Conservation (phyloP, 2,888 invertebrate species). For the Hirtodrosophila duncani region DNA sequence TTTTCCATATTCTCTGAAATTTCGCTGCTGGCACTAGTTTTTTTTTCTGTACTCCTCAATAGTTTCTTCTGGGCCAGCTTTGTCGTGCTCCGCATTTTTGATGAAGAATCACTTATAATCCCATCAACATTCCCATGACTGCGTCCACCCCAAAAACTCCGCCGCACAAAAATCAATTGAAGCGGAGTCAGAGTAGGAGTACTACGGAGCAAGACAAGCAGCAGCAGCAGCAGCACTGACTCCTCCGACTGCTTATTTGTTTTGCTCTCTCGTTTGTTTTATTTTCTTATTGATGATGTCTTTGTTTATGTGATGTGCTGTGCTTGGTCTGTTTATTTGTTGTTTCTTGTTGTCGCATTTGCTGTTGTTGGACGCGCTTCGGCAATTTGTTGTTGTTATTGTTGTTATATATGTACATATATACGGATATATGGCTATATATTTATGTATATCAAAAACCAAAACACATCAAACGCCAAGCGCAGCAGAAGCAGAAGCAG, state of each 20-base stretch:
- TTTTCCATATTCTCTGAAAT: no score
- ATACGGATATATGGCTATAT: no score
- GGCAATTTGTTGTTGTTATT: constrained; percentile 70
- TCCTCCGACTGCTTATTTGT: constrained; percentile 8
- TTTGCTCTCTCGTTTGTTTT: constrained; percentile 20
- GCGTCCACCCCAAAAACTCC: constrained; percentile 12
- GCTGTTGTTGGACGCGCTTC: constrained; percentile 60
- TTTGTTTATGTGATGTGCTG: constrained; percentile 62
- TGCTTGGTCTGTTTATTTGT: constrained; percentile 64
- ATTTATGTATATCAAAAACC: constrained; percentile 47
- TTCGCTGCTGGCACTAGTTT: no score
- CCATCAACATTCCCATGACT: constrained; percentile 68
- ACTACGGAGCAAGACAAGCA: no score
- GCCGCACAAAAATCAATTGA: no score
- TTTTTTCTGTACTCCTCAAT: constrained; percentile 1
- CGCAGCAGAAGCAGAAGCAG: neutral
- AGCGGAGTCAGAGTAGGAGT: neutral
- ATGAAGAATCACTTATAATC: constrained; percentile 70
- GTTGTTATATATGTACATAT: constrained; percentile 33
- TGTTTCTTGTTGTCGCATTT: constrained; percentile 30
- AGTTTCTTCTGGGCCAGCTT: constrained; percentile 61
- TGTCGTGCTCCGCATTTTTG: constrained; percentile 72
- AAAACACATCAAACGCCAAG: constrained; percentile 65
- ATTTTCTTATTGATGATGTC: constrained; percentile 68
- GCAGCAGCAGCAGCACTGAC: constrained; percentile 15